Evolutionary conservation across 2,797 vertebrate genomes (phyloP).

Genomic region (Clangula hyemalis): DNA sequence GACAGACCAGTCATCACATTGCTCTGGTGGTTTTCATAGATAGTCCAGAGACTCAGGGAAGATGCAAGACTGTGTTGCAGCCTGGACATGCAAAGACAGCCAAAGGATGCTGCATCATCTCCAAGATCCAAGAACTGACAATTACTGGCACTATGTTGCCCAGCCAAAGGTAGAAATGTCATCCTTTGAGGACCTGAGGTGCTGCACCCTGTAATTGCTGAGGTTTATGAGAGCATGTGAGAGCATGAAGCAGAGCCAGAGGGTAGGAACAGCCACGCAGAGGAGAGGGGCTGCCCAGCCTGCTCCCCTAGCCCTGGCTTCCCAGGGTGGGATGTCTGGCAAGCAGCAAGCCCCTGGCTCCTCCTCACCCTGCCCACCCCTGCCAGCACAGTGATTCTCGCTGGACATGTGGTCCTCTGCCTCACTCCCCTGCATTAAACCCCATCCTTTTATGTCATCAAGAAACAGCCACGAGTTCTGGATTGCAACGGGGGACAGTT

Average conservation of each 20-base stretch:
- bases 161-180: not conserved
- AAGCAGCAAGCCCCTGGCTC: not conserved
- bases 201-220: not conserved
- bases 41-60: not conserved
- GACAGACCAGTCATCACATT: not conserved
- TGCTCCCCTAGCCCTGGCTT: not conserved
- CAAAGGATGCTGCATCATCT: not conserved
- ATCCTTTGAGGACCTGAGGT: not conserved
- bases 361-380: not conserved
- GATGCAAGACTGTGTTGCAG: not conserved
- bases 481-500: not conserved
- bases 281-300: not conserved
- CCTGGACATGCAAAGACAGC: not conserved
- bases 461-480: fast-evolving
- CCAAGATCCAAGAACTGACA: not conserved
- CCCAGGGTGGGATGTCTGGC: fast-evolving
- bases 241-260: not conserved
- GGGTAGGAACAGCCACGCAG: fast-evolving
- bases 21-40: not conserved
- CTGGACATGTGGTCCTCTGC: not conserved
- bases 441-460: not conserved
- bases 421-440: fast-evolving
- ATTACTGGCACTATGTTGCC: fast-evolving
- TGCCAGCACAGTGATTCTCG: fast-evolving
- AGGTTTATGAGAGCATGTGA: not conserved